Evolutionary conservation across 2,888 invertebrate genomes (phyloP).

Genomic region (Diabrotica balteata): DNA sequence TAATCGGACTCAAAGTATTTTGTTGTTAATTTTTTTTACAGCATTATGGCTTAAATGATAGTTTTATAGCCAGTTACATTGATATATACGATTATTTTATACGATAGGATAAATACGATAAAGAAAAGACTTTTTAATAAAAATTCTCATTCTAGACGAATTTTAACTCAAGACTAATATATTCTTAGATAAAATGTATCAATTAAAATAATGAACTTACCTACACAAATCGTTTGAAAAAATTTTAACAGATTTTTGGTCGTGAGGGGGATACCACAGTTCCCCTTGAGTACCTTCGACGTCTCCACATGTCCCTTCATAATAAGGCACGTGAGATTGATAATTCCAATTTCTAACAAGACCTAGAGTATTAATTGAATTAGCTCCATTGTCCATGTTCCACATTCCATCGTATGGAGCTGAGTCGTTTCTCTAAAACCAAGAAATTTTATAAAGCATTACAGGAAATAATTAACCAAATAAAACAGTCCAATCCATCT

Average conservation of each 20-base stretch:
- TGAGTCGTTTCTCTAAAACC: slow-evolving; percentile 75
- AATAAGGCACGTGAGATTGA: slow-evolving; percentile 62
- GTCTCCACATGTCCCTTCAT: slow-evolving; percentile 68
- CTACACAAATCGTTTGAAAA: slow-evolving; percentile 84
- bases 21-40: too few species aligned
- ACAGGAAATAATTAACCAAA: too few species aligned
- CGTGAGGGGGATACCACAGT: slow-evolving; percentile 75
- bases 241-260: slow-evolving; percentile 67
- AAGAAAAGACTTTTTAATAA: background rate
- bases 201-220: slow-evolving; percentile 54
- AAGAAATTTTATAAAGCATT: background rate
- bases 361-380: slow-evolving; percentile 72
- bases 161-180: too few species aligned
- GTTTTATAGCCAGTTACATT: too few species aligned
- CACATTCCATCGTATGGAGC: slow-evolving; percentile 77
- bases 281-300: slow-evolving; percentile 82
- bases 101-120: background rate
- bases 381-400: slow-evolving; percentile 77
- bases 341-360: slow-evolving; percentile 75
- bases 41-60: too few species aligned
- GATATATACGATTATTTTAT: too few species aligned
- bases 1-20: too few species aligned
- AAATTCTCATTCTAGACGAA: too few species aligned
- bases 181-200: too few species aligned
- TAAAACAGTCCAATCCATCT: too few species aligned